Percentiles rank a stretch among this genome's conserved stretches.
These are phyloP conservation scores for Scytalopus superciliaris DNA, from an alignment of 2,113 vertebrate species.

Conservation along the genomic window DNA sequence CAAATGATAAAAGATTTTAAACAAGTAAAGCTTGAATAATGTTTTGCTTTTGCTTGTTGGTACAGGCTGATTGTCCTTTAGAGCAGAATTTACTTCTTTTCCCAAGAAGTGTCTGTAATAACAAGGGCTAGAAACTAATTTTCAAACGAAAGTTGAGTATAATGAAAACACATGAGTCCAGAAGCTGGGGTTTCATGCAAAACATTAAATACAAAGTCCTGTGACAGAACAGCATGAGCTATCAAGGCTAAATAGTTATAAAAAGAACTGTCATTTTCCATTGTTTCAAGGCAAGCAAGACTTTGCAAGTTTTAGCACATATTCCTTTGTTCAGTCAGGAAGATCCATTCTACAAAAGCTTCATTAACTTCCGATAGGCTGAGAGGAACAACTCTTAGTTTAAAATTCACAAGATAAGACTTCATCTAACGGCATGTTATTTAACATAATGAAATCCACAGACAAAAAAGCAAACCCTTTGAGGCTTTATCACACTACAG, in stretches of 20 bases:
- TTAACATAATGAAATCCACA: conserved; percentile 25
- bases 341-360: not conserved
- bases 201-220: not conserved
- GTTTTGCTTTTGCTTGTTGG: not conserved
- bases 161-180: not conserved
- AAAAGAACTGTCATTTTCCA: not conserved
- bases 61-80: not conserved
- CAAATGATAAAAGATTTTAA: not conserved
- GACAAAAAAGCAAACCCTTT: not conserved
- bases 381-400: not conserved
- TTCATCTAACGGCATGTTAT: not conserved
- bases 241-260: not conserved
- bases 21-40: not conserved
- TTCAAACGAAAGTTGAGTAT: not conserved
- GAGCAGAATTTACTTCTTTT: not conserved
- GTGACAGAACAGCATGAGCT: not conserved
- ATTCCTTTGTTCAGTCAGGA: not conserved
- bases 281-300: not conserved
- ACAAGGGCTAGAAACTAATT: not conserved
- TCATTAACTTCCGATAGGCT: not conserved
- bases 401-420: conserved; percentile 8
- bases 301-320: not conserved
- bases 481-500: conserved; percentile 19
- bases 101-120: not conserved
- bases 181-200: not conserved